Percentiles rank a stretch among this genome's conserved stretches.
phyloP scores from a whole-genome alignment of 2,888 invertebrate genomes.

The Itoplectis maculator region DNA sequence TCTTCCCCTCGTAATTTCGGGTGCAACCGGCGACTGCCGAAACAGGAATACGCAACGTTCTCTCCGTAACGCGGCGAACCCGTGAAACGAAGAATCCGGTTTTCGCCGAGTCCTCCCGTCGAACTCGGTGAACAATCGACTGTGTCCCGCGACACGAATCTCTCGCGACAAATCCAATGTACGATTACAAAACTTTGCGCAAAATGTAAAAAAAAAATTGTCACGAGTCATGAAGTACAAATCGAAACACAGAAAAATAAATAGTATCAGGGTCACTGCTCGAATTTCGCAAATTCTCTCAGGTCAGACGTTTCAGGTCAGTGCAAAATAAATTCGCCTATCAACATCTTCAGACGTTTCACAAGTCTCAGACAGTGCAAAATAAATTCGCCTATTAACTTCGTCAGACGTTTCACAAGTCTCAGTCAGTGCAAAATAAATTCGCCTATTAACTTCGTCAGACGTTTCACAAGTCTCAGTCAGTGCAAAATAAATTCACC shows the following conservation, averaged over 20 bases:
- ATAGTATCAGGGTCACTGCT: not conserved
- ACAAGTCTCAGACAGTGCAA: not conserved
- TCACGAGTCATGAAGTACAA: not conserved
- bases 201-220: not conserved
- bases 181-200: not conserved
- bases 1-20: not conserved
- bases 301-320: too few species aligned
- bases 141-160: not conserved
- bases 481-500: too few species aligned
- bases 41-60: not conserved
- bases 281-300: not conserved
- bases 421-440: not conserved
- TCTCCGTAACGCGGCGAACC: not conserved
- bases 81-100: constrained; percentile 8
- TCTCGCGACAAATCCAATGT: not conserved
- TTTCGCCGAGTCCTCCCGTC: not conserved
- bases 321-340: not conserved
- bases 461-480: too few species aligned
- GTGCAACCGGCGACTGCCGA: not conserved
- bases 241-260: not conserved
- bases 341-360: too few species aligned
- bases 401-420: too few species aligned
- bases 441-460: too few species aligned
- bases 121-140: too few species aligned
- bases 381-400: too few species aligned